phyloP scores from a whole-genome alignment of 2,888 invertebrate genomes.

The Oegoconia quadripuncta region DNA sequence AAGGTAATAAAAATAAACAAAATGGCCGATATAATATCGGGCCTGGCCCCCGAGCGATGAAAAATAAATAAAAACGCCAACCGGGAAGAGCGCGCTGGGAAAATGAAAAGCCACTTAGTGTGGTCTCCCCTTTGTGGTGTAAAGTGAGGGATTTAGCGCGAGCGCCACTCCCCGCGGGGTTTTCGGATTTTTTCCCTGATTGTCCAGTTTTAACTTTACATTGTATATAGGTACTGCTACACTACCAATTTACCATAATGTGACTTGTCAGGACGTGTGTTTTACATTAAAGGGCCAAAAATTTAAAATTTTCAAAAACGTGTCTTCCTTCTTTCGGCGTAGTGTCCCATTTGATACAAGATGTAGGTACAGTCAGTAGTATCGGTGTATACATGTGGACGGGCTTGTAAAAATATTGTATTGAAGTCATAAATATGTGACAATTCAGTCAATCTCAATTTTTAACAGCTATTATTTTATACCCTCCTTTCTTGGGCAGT shows the following conservation, averaged over 20 bases:
- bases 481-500: too few relatives aligned
- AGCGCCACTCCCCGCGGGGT: slow-evolving; percentile 16
- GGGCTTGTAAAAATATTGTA: too few relatives aligned
- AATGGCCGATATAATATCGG: slow-evolving; percentile 67
- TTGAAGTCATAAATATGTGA: too few relatives aligned
- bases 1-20: slow-evolving; percentile 69
- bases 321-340: too few relatives aligned
- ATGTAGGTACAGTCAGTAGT: too few relatives aligned
- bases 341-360: too few relatives aligned
- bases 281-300: too few relatives aligned
- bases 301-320: too few relatives aligned
- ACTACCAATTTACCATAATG: not conserved
- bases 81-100: slow-evolving; percentile 40
- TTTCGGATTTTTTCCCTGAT: not conserved
- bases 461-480: too few relatives aligned
- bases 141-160: slow-evolving; percentile 37
- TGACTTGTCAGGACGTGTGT: too few relatives aligned
- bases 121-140: slow-evolving; percentile 51
- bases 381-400: too few relatives aligned
- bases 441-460: too few relatives aligned
- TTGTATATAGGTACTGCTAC: not conserved
- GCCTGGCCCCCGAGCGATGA: slow-evolving; percentile 61
- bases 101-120: slow-evolving; percentile 69
- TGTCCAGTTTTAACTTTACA: not conserved
- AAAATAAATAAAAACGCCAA: slow-evolving; percentile 71